Evolutionary conservation across 2,888 invertebrate genomes (phyloP).

Genomic region (Volucella bombylans): DNA sequence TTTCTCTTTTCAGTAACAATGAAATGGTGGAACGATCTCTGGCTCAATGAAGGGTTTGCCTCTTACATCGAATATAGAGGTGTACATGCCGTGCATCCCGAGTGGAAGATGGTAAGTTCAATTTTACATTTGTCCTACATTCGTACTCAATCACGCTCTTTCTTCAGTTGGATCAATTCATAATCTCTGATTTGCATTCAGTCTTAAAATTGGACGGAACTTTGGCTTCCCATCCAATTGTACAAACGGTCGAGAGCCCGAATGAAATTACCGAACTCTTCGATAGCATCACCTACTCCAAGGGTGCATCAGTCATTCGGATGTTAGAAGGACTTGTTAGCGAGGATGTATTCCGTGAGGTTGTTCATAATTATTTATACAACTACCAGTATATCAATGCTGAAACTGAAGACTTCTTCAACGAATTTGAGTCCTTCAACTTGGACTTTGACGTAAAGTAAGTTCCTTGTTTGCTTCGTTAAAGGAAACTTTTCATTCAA

Average conservation of each 20-base stretch:
- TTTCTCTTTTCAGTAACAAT: conserved; percentile 88
- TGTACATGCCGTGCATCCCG: conserved; percentile 86
- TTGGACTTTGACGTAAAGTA: conserved; percentile 83
- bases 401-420: conserved; percentile 89
- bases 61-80: conserved; percentile 93
- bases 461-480: conserved; percentile 50
- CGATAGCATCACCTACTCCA: conserved; percentile 94
- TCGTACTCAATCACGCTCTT: conserved; percentile 42
- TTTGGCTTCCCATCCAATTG: conserved; percentile 94
- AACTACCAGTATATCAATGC: conserved; percentile 89
- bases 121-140: too few relatives aligned
- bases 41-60: conserved; percentile 97
- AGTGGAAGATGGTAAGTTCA: conserved; percentile 89
- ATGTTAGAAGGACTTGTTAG: conserved; percentile 92
- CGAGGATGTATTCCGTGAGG: conserved; percentile 87
- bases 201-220: conserved; percentile 90
- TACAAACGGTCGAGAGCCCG: conserved; percentile 91
- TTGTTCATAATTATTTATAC: conserved; percentile 89
- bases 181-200: conserved; percentile 87
- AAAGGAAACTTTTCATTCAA: background rate
- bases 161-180: conserved; percentile 89
- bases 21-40: conserved; percentile 96
- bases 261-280: conserved; percentile 96
- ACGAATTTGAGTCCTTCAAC: conserved; percentile 84
- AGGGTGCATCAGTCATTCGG: conserved; percentile 94